A percentile compares a stretch with the other conserved stretches of the same genome.
phyloP scores from a whole-genome alignment of 2,113 vertebrate genomes.

The Lanius collurio region DNA sequence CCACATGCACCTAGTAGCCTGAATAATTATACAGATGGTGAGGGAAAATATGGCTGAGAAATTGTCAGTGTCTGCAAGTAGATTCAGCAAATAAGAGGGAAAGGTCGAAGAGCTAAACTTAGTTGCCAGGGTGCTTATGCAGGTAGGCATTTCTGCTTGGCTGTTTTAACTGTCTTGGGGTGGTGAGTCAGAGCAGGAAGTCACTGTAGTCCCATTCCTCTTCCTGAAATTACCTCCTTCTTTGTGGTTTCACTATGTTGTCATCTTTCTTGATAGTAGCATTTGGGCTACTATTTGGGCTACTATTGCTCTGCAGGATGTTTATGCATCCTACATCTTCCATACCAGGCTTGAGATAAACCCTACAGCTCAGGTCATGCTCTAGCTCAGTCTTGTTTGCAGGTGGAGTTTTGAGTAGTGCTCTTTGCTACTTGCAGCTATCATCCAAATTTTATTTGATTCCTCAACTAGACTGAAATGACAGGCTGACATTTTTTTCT shows the following conservation, averaged over 20 bases:
- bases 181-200: background rate
- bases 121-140: background rate
- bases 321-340: background rate
- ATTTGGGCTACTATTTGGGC: background rate
- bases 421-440: background rate
- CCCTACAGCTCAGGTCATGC: fast-evolving
- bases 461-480: background rate
- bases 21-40: background rate
- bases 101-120: background rate
- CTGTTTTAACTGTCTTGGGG: background rate
- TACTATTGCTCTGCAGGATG: background rate
- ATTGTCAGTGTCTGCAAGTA: background rate
- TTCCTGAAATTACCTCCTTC: background rate
- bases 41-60: background rate
- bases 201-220: background rate
- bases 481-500: background rate
- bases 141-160: background rate
- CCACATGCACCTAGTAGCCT: background rate
- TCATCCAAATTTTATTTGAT: background rate
- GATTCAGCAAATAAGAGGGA: background rate
- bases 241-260: background rate
- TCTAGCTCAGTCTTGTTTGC: background rate
- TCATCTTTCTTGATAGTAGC: background rate
- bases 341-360: background rate
- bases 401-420: background rate